Percentiles rank a stretch among this genome's conserved stretches.
Conservation (phyloP, 2,113 vertebrate species). For the Silurus glanis region DNA sequence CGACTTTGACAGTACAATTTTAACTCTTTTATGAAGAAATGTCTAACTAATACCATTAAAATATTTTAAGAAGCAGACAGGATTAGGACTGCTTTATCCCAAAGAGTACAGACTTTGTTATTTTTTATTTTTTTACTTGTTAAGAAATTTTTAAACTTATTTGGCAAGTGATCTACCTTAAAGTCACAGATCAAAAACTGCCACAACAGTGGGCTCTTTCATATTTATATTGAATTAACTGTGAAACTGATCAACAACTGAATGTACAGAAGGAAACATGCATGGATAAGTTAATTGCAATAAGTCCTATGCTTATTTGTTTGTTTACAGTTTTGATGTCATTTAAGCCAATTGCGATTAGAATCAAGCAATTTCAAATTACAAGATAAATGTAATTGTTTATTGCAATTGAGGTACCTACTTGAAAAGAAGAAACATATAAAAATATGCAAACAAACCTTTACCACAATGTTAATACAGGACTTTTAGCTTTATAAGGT, state of each 20-base stretch:
- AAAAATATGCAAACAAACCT: constrained; percentile 35
- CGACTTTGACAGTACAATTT: constrained; percentile 74
- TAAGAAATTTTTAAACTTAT: constrained; percentile 21
- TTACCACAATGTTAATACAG: not conserved
- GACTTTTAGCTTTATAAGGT: constrained; percentile 7
- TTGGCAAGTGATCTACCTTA: constrained; percentile 15
- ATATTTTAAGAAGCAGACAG: constrained; percentile 13
- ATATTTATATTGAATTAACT: not conserved
- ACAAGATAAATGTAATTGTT: constrained; percentile 19
- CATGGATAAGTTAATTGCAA: not conserved
- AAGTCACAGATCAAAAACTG: constrained; percentile 30
- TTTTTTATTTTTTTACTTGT: constrained; percentile 17
- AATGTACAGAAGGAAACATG: not conserved
- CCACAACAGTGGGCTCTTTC: not conserved
- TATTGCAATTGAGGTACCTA: constrained; percentile 4
- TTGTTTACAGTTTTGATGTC: constrained; percentile 37
- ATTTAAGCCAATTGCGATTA: constrained; percentile 9
- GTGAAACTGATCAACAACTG: not conserved
- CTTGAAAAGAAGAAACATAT: not conserved
- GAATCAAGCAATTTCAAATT: constrained; percentile 18
- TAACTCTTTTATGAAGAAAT: constrained; percentile 70
- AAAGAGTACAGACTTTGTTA: constrained; percentile 35
- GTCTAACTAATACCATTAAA: constrained; percentile 15
- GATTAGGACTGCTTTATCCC: constrained; percentile 23
- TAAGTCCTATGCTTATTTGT: not conserved